Evolutionary conservation across 2,888 invertebrate genomes (phyloP), one percentile per base, ranked within the genome.

Genomic region (Steinernema hermaphroditum): DNA sequence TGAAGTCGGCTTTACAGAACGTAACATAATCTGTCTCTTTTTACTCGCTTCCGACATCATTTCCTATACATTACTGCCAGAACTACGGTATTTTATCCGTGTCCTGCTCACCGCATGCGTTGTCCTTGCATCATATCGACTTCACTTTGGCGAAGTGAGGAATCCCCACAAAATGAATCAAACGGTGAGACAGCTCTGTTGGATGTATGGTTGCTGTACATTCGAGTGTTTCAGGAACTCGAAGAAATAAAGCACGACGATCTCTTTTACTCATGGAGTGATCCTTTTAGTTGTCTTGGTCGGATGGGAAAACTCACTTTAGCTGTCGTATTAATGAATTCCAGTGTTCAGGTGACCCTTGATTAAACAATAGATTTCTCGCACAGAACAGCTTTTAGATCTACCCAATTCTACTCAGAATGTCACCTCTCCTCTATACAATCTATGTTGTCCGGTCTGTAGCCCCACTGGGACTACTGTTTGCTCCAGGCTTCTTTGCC

Each of bases 171-270:
- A 9, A 2, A 27, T 62, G 62, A 62, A 4, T 32, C 62, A 62
- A 1, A 9, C 14, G 32, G 62, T 32, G 4, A 32, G 62, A 6
- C 46, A 46, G n/a, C 24, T 70, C 9, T 14, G 49, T n/a, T 27
- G 29, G 24, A 4, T 22, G 12, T 8, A 16, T 0, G 29, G 37
- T 37, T 12, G 4, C 12, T 37, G 4, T 8, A 37, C 37, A 37
- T 4, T 37, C 37, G n/a, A n/a, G 9, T 16, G 1, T 32, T 50
- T 29, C 32, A 70, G 70, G 70, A 70, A 32, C 19, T 70, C 29
- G 50, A 27, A 32, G 27, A 29, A 49, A 70, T 70, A 14, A 54
- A 50, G 9, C 70, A 70, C 32, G 70, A 70, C 29, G 54, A 54
- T 49, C 50, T 70, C 27, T 70, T 70, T 16, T 62, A 62, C 32